Evolutionary conservation across 1,140 invertebrate genomes (phyloP), one percentile per base, ranked within the genome.

Genomic region (Reticulitermes speratus): DNA sequence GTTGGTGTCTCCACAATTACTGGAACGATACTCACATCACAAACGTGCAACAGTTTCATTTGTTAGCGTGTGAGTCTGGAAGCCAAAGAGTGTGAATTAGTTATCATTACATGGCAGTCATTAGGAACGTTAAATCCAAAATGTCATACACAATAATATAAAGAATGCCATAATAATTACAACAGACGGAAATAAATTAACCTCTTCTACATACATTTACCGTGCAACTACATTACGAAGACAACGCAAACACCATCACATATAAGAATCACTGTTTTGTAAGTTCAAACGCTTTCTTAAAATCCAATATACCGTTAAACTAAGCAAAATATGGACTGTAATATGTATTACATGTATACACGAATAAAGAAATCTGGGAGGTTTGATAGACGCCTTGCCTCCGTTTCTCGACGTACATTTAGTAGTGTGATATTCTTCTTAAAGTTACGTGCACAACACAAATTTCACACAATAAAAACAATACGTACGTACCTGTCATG

Each of bases 1-100:
- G 7, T 75, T 75, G 65, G 65, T 30, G 65, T 75, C 25, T 75
- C 65, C 65, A 75, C 65, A 75, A 75, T 75, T 75, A 75, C 65
- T n/a, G 65, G 8, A 75, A 75, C 14, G 25, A 75, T 75, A 75
- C n/a, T 75, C 65, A 75, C 65, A 75, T 75, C 65, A 75, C 65
- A 75, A 75, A 3, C 65, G n/a, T 30, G n/a, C 25, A 75, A 75
- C 65, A 75, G 25, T 75, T 75, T 75, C 65, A 75, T 75, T 75
- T 19, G 65, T 75, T 30, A 75, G 65, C 16, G 7, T 75, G n/a
- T 75, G 65, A n/a, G 9, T 16, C 65, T 75, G 65, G 14, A 75
- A 75, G 59, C n/a, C 11, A 75, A 30, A 75, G 14, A 30, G 9
- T 25, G n/a, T 5, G n/a, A 75, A 75, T 30, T 75, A 30, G 8